Evolutionary conservation across 2,888 invertebrate species (phyloP), one percentile per base, ranked within the genome.

Genomic region (Dendrolimus houi): DNA sequence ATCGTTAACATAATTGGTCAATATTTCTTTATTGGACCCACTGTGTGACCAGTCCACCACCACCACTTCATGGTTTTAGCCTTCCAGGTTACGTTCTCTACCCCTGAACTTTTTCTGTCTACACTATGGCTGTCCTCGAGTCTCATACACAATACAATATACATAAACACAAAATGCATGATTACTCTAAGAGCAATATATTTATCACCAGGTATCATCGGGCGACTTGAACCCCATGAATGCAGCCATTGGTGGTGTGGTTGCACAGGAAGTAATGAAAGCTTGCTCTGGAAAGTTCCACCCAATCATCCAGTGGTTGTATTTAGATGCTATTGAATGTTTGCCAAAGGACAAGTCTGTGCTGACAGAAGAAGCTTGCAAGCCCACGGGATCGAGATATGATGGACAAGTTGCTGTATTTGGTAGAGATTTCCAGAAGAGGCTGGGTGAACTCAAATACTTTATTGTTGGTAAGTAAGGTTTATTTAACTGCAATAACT

Each of bases 211-310:
- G 85, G 92, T 94, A 12, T 93, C 94, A 54, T 86, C 94, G 7
- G 98, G 97, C 2, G 95, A 96, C 72, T 82, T 97, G 47, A 96
- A 95, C 75, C 98, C 99, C 0, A 94, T 99, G 88, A 96, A 97
- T 77, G 98, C 98, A 0, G 95, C 96, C 0, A 95, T 99, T 69
- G 99, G 99, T 56, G 99, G 99, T 17, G 93, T 99, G 58, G 97
- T 99, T 7, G 99, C 99, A 40, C 99, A 99, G 86, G 99, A 99
- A 89, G 98, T 96, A n/a, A 95, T 99, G 95, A 99, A 99, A 90
- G 98, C 98, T 0, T 98, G 97, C 85, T 96, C 96, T 54, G 98
- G 98, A 58, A 99, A 99, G 84, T 99, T 99, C 85, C 94, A 94
- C 65, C 99, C 99, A 0, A 95, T 99, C 62, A 92, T 93, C 72